Evolutionary conservation across 2,888 invertebrate genomes (phyloP), one percentile per base, ranked within the genome.

Genomic region (Acrobasis consociella): DNA sequence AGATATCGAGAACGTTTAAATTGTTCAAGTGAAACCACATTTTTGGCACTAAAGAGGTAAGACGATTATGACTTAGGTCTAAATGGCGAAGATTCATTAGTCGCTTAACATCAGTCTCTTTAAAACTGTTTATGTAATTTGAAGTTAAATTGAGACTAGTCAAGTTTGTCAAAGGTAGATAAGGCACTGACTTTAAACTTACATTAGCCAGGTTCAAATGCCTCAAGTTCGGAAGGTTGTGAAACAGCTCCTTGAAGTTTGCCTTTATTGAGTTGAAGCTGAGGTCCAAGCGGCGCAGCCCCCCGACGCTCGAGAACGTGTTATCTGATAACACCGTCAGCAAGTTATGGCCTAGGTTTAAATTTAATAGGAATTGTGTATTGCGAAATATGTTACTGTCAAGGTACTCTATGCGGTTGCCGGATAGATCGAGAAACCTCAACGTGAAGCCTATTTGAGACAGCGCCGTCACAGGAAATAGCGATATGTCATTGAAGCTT

Each of bases 381-480:
- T 96, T 95, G 51, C 97, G 95, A 79, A 97, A 97, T 88, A 97
- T 97, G 66, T 96, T 97, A 72, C 96, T 96, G 83, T 98, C 97
- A 71, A 98, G 93, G 81, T 97, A 97, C 81, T 97, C 97, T 68
- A 98, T 93, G 69, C 94, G 95, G 83, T 98, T 98, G 69, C 94
- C 93, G 0, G 96, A 95, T 78, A 98, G 93, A 77, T 97, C 96
- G 64, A 98, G 93, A 80, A 95, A 95, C 60, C 97, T 93, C 65
- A 97, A 85, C 0, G 97, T 97, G 74, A 96, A 95, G 5, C 97
- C 97, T 22, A 97, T 94, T 82, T 96, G 96, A 0, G 95, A 94
- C 65, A 97, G 93, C 17, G 96, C 95, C 31, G 95, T 93, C 39
- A 95, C 96, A 0, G 97, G 97, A 80, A 97, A 95, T n/a, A 96